Evolutionary conservation across 2,797 vertebrate genomes (phyloP), one percentile per base, ranked within the genome.

Genomic region (Poecilia picta): DNA sequence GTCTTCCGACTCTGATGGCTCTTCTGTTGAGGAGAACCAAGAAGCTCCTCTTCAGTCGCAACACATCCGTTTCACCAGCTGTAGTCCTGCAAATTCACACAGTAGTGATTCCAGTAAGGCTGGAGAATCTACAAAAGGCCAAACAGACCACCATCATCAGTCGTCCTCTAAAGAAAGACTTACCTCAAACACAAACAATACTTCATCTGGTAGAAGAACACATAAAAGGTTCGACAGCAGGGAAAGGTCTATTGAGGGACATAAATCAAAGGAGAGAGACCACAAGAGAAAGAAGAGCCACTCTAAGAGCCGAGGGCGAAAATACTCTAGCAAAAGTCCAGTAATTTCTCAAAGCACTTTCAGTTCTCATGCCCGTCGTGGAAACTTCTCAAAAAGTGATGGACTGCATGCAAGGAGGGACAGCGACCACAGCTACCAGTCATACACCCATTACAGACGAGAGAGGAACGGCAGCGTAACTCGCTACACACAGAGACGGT

Each of bases 1-100:
- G 51, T 98, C 98, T 25, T 99, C 98, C 0, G 95, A 98, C 88
- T 97, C 98, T 4, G 97, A 98, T 31, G 89, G 95, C 23, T 96
- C 96, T 5, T 84, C 91, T 25, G 88, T 83, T 59, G 95, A 95
- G 11, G 95, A 96, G 43, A 93, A 89, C 46, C 90, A 74, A 72
- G 94, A 95, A 83, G 89, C 90, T 0, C 81, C 79, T 71, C 92
- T 88, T 70, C 91, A 94, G 49, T 94, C 96, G 83, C 93, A 88
- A 64, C 95, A 96, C 80, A 94, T 96, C 43, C 96, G 94, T 62
- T 97, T 96, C 88, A 93, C 43, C 45, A 97, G 94, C 84, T 92
- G 94, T 79, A 97, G 92, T 81, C 91, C 91, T 33, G 25, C 81
- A n/a, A 79, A 87, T 43, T 89, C 84, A 53, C 87, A 75, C 33